phyloP scores from a whole-genome alignment of 2,888 invertebrate species.

The Tromatobia lineatoria region DNA sequence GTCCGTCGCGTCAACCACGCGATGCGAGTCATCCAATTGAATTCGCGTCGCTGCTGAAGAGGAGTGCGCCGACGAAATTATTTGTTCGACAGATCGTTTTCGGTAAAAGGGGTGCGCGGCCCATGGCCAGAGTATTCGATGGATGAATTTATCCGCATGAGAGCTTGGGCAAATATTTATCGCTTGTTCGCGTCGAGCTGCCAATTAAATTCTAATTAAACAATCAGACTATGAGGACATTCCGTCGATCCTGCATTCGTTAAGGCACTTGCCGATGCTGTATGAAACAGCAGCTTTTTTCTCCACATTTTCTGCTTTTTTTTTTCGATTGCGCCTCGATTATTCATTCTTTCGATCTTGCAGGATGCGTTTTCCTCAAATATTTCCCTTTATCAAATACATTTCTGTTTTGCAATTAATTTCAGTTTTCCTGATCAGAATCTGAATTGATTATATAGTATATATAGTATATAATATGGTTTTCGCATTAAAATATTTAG shows the following conservation, averaged over 20 bases:
- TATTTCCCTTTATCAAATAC: no score
- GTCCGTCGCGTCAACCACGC: neutral
- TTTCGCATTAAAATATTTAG: no score
- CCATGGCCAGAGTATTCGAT: conserved; percentile 4
- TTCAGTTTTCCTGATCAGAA: no score
- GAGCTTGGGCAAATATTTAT: conserved; percentile 38
- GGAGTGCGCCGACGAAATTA: conserved; percentile 25
- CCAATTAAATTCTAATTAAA: conserved; percentile 65
- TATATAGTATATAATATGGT: no score
- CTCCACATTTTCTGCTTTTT: neutral
- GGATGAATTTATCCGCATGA: conserved; percentile 23
- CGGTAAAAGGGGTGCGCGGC: conserved; percentile 8
- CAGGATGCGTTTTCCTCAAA: neutral
- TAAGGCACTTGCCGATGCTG: neutral
- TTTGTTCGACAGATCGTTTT: conserved; percentile 39
- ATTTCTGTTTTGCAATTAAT: no score
- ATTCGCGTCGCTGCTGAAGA: conserved; percentile 18
- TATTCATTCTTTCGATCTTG: neutral
- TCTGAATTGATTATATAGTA: no score
- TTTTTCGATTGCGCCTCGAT: neutral
- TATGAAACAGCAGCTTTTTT: neutral
- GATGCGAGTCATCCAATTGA: conserved; percentile 36
- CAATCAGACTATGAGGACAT: conserved; percentile 13
- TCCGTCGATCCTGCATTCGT: neutral
- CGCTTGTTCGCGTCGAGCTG: conserved; percentile 36